A percentile compares a stretch with the other conserved stretches of the same genome.
Conservation (phyloP, 2,888 invertebrate species). For the Oasisia sp. region DNA sequence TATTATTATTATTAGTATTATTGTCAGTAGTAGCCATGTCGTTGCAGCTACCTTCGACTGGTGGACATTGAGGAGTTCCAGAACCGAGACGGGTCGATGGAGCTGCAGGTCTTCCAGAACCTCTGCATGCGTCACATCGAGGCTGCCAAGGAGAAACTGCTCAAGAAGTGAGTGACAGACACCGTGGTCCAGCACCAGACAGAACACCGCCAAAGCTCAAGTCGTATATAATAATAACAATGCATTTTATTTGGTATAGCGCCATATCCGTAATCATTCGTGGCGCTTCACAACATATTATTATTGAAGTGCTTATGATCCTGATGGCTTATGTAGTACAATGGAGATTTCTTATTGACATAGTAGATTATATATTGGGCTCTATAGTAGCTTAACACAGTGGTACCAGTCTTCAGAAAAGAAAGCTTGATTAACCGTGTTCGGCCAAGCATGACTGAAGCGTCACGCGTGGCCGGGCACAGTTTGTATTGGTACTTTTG, state of each 20-base stretch:
- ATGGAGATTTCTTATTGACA: not conserved
- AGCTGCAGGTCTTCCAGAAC: slow-evolving; percentile 74
- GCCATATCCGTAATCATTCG: no score
- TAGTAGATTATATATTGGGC: not conserved
- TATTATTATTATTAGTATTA: no score
- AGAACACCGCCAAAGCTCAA: not conserved
- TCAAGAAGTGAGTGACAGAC: slow-evolving; percentile 70
- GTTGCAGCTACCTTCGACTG: slow-evolving; percentile 58
- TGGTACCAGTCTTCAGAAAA: no score
- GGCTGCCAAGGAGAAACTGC: slow-evolving; percentile 75
- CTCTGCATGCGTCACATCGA: slow-evolving; percentile 74
- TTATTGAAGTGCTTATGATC: not conserved
- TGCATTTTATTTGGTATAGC: not conserved
- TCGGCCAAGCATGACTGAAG: not conserved
- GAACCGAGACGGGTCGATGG: slow-evolving; percentile 72
- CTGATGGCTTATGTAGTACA: not conserved
- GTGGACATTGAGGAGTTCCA: slow-evolving; percentile 65
- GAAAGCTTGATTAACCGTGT: not conserved
- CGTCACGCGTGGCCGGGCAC: not conserved
- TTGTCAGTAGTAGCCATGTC: not conserved
- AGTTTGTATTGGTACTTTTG: not conserved
- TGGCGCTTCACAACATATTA: no score
- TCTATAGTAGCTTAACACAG: not conserved
- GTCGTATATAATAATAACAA: not conserved
- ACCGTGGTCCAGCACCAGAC: not conserved